Base-by-base conservation (phyloP, 1,140 invertebrate genomes). In the Harpegnathos saltator region DNA sequence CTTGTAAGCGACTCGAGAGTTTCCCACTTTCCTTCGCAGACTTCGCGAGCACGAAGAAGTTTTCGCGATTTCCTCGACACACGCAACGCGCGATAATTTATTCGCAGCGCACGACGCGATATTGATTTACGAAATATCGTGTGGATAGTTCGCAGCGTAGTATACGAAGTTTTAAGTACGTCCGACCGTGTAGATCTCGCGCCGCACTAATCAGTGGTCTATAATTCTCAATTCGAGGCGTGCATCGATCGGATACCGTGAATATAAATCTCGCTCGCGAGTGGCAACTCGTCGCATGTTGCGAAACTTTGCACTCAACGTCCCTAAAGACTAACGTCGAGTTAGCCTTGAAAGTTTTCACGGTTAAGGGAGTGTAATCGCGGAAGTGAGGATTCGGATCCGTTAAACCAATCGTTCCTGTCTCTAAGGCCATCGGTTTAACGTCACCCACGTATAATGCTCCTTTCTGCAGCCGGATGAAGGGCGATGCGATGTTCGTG, bases 271-370 rank as follows among this genome's bases (percentile, higher is more conserved):
- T 48, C 9, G 38, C 7, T 44, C 38, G 38, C 17, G 22, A 12
- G 61, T 44, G 38, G 3, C 9, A 73, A 48, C 17, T 48, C 72
- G 3, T 61, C 4, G 72, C 38, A 22, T 74, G 72, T 22, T 73
- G 26, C 7, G 15, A 74, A 74, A 44, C 38, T 5, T 29, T 12
- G 14, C 48, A 44, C 33, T 74, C 61, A 19, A 74, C 50, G 48
- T 61, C 38, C 17, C 61, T 62, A 59, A 24, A 73, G 38, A 44
- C 38, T 9, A 72, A 38, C 12, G 33, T 44, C 14, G n/a, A 9
- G 19, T 65, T 14, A 54, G 33, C n/a, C 59, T 65, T 33, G 17
- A 74, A 48, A 62, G 33, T 74, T 73, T 38, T 75, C 5, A 75
- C n/a, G 3, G 17, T 0, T 54, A 38, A 52, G 11, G 5, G 61